Evolutionary conservation across 2,113 vertebrate species (phyloP).

Genomic region (Meles meles): DNA sequence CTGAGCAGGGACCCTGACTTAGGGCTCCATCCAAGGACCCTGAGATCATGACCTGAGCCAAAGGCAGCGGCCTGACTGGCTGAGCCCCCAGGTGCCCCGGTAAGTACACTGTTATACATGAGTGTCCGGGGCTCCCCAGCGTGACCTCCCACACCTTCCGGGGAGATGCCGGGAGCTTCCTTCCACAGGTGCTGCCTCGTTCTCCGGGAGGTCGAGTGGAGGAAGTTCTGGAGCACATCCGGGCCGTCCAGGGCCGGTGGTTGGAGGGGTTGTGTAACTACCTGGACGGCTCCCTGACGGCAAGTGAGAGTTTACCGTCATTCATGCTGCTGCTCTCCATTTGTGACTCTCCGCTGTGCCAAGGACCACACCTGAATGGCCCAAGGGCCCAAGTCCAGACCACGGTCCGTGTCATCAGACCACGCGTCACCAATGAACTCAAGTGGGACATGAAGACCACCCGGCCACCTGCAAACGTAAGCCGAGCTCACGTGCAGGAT

Average conservation of each 20-base stretch:
- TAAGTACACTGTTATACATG: not conserved
- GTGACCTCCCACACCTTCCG: not conserved
- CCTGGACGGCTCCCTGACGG: not conserved
- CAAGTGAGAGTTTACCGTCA: not conserved
- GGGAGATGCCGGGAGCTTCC: not conserved
- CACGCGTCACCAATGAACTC: not conserved
- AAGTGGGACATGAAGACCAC: not conserved
- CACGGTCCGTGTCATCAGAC: not conserved
- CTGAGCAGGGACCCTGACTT: not conserved
- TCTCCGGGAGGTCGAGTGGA: not conserved
- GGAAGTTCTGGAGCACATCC: not conserved
- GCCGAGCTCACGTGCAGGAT: accelerated
- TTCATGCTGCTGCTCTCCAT: not conserved
- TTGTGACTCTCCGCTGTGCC: not conserved
- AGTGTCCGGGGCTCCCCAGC: not conserved
- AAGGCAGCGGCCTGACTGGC: not conserved
- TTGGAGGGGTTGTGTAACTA: not conserved
- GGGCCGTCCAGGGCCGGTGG: too few relatives aligned
- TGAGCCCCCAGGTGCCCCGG: not conserved
- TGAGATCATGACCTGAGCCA: accelerated
- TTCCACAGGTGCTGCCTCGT: accelerated
- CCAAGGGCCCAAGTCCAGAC: not conserved
- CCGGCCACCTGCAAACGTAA: accelerated
- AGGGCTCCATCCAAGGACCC: not conserved
- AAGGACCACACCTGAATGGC: not conserved